Base-by-base conservation (phyloP, 2,113 vertebrate genomes). In the Rattus norvegicus region DNA sequence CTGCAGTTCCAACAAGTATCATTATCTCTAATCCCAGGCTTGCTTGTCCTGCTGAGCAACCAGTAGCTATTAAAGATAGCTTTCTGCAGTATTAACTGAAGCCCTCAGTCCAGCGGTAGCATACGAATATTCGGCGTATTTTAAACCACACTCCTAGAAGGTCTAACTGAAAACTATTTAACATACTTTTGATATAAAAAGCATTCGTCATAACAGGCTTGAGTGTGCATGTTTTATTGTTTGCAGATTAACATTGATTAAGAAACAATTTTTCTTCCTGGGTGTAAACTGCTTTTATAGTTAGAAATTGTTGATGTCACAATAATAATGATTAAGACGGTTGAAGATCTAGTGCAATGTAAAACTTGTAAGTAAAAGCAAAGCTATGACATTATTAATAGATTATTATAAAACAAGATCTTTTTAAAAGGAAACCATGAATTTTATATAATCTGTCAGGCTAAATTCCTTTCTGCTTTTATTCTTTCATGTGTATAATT, bases 11-110 rank as follows among this genome's bases (percentile, higher is more conserved):
- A 98, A 96, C 97, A 98, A 98, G 97, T 97, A 97, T 94, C 97
- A 98, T 97, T 97, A 98, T 98, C 97, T 97, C 95, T 98, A 98
- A 98, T 97, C 96, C 98, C 95, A 98, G 96, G 16, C 95, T 96
- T 97, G 89, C 75, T 97, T 26, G 52, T 73, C 98, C 98, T 90
- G 97, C 97, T 96, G 98, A 91, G 98, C 61, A 36, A 28, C 97
- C 97, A 97, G 90, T 96, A 95, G 93, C 96, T 97, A 98, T 98
- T 97, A 97, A 98, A 98, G 97, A 97, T 88, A 97, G 96, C 94
- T 98, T 95, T 97, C 56, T 97, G 86, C 97, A 95, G 93, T 77
- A 95, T 96, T 96, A 97, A 90, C 96, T 88, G 89, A 95, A 95
- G 87, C 93, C 91, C 96, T 96, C 95, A 94, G 95, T 93, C 90